A percentile compares a stretch with the other conserved stretches of the same genome.
Evolutionary conservation across 2,797 vertebrate genomes (phyloP).

Genomic region (Falco rusticolus): DNA sequence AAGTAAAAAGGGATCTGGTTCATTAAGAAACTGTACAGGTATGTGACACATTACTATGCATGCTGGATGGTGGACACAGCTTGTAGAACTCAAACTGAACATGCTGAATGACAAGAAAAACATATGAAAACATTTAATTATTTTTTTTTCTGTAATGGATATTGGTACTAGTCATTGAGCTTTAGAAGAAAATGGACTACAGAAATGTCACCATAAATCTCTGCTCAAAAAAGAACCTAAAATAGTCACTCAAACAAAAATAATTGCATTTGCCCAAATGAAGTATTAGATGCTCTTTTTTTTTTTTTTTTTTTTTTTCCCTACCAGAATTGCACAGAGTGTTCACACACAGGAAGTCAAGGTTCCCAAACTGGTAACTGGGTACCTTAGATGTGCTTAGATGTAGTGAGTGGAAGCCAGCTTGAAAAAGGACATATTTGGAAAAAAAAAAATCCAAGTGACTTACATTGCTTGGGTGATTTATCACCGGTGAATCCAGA

Average conservation of each 20-base stretch:
- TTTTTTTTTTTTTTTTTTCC: neutral
- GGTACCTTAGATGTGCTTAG: neutral
- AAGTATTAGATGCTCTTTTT: accelerated
- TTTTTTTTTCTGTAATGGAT: neutral
- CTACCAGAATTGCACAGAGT: neutral
- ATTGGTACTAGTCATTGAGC: neutral
- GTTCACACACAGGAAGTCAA: neutral
- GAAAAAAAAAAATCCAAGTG: accelerated
- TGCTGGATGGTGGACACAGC: neutral
- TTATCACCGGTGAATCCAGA: neutral
- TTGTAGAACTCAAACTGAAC: neutral
- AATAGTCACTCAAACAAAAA: neutral
- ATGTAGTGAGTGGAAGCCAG: neutral
- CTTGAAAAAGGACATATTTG: neutral
- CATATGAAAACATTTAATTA: neutral
- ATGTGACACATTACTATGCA: neutral
- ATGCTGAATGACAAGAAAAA: neutral
- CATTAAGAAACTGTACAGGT: neutral
- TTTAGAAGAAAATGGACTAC: neutral
- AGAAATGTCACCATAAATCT: neutral
- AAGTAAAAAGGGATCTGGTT: neutral
- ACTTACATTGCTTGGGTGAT: neutral
- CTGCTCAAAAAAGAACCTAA: neutral
- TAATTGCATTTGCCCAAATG: neutral
- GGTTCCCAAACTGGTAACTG: neutral